Evolutionary conservation across 2,888 invertebrate species (phyloP).

Genomic region (Tridacna crocea): DNA sequence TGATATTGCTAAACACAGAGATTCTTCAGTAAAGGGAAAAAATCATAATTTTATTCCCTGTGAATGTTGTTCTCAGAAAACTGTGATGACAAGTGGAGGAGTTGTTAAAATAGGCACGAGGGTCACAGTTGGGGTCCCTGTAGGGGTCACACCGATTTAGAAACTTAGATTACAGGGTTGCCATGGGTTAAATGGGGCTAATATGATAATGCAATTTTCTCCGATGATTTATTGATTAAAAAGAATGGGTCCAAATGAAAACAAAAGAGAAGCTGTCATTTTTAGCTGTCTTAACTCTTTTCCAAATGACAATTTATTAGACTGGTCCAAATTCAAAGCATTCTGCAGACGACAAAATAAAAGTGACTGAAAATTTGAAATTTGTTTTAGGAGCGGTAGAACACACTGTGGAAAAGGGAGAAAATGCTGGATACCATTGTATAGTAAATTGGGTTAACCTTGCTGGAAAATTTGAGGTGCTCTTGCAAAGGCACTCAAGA

Average conservation of each 20-base stretch:
- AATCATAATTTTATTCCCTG: constrained; percentile 55
- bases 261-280: constrained; percentile 15
- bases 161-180: constrained; percentile 45
- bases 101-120: constrained; percentile 35
- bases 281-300: constrained; percentile 6
- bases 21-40: constrained; percentile 39
- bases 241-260: constrained; percentile 13
- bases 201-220: constrained; percentile 59
- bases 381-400: too few species aligned
- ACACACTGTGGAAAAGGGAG: too few species aligned
- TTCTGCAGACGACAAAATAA: too few species aligned
- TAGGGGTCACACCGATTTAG: constrained; percentile 60
- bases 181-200: constrained; percentile 65
- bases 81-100: constrained; percentile 38
- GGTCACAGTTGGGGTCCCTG: constrained; percentile 57
- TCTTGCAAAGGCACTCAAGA: too few species aligned
- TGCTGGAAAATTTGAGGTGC: too few species aligned
- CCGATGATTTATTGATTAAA: constrained; percentile 27
- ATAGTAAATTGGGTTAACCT: too few species aligned
- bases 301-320: too few species aligned
- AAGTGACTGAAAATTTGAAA: too few species aligned
- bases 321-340: too few species aligned
- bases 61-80: constrained; percentile 6
- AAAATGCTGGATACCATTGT: too few species aligned
- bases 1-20: too few species aligned